These are phyloP conservation scores for Parasteatoda tepidariorum DNA, from an alignment of 1,140 invertebrate genomes.

Conservation along the genomic window DNA sequence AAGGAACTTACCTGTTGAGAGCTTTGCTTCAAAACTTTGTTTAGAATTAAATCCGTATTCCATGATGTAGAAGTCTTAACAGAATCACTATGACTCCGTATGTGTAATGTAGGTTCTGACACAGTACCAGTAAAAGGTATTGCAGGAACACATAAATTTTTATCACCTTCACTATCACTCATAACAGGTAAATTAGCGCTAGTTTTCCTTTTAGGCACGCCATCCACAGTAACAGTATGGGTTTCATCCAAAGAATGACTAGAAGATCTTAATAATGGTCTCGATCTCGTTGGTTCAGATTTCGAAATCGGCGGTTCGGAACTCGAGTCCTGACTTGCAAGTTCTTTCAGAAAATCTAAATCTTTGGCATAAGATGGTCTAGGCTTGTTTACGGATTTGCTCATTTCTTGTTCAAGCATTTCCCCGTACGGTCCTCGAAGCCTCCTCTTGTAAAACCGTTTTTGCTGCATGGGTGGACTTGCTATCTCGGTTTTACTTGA, in stretches of 20 bases:
- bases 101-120: constrained; percentile 47
- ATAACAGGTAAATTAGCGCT: constrained; percentile 69
- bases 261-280: neutral
- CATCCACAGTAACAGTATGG: constrained; percentile 28
- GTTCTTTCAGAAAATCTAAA: constrained; percentile 40
- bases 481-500: neutral
- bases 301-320: too few relatives aligned
- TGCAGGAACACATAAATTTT: neutral
- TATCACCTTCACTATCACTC: neutral
- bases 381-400: constrained; percentile 70
- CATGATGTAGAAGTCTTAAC: constrained; percentile 40
- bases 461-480: constrained; percentile 41
- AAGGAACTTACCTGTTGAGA: constrained; percentile 26
- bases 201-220: constrained; percentile 70
- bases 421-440: constrained; percentile 83
- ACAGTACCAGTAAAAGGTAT: constrained; percentile 20
- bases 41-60: constrained; percentile 30
- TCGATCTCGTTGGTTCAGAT: neutral
- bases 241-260: constrained; percentile 57
- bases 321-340: neutral
- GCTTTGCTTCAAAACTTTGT: constrained; percentile 1
- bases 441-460: constrained; percentile 77
- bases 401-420: constrained; percentile 86
- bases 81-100: constrained; percentile 51
- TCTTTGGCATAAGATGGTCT: constrained; percentile 43